Conservation (phyloP, 2,797 vertebrate species). For the Karalla daura region DNA sequence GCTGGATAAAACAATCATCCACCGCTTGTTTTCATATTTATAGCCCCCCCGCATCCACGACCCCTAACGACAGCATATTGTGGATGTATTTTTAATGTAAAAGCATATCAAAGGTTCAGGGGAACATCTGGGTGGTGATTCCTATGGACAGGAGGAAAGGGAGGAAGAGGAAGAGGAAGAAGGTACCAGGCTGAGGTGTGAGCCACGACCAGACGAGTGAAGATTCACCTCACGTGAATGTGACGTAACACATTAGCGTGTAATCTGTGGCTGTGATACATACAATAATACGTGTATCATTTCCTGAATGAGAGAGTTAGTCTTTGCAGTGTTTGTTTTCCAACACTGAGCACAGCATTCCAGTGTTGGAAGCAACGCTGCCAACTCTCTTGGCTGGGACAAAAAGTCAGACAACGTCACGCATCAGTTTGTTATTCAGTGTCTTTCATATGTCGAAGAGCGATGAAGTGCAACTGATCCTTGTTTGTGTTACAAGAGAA, state of each 20-base stretch:
- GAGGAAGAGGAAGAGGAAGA: constrained; percentile 29
- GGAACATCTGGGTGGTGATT: constrained; percentile 60
- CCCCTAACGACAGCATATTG: constrained; percentile 50
- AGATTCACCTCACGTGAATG: not conserved
- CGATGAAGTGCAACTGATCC: not conserved
- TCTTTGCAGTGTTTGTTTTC: constrained; percentile 13
- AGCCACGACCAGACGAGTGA: constrained; percentile 3
- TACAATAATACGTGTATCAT: too few relatives aligned
- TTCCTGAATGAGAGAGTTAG: constrained; percentile 22
- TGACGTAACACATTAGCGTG: not conserved
- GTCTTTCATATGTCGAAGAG: constrained; percentile 2
- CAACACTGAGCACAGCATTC: constrained; percentile 12
- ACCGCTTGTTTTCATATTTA: constrained; percentile 38
- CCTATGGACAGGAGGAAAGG: constrained; percentile 50
- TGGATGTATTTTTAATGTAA: constrained; percentile 66
- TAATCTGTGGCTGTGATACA: too few relatives aligned
- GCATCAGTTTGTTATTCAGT: constrained; percentile 11
- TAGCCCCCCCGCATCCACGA: not conserved
- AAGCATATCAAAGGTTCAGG: constrained; percentile 50
- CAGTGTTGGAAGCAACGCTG: constrained; percentile 3
- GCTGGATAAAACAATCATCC: constrained; percentile 44
- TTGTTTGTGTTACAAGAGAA: constrained; percentile 5
- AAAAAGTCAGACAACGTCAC: constrained; percentile 17
- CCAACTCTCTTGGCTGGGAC: constrained; percentile 34
- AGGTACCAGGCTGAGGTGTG: not conserved